A percentile compares a stretch with the other conserved stretches of the same genome.
Evolutionary conservation across 2,797 vertebrate genomes (phyloP).

Genomic region (Pangasius sanitwongsei): DNA sequence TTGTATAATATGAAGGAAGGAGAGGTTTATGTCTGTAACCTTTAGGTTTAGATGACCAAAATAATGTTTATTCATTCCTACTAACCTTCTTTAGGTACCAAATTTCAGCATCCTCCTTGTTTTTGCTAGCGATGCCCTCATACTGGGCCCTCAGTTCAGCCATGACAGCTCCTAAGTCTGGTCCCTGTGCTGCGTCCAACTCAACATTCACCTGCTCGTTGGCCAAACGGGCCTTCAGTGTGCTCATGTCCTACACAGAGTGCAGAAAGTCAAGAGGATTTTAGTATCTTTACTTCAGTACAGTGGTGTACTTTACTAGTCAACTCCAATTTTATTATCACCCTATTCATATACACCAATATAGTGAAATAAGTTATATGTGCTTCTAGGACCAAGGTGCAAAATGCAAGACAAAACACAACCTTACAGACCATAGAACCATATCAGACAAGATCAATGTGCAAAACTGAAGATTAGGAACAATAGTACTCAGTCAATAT

Average conservation of each 20-base stretch:
- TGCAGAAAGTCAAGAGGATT: background rate
- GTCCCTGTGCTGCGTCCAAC: conserved; percentile 78
- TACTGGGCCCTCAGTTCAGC: conserved; percentile 81
- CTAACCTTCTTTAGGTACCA: conserved; percentile 82
- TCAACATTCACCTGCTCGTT: conserved; percentile 80
- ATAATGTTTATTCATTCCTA: background rate
- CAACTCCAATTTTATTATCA: background rate
- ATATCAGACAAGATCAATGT: background rate
- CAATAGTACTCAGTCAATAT: background rate
- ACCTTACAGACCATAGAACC: too few relatives aligned
- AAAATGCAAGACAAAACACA: background rate
- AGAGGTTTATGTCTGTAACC: background rate
- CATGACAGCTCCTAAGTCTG: conserved; percentile 76
- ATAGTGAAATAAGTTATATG: background rate
- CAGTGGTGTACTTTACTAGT: background rate
- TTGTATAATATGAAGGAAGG: too few relatives aligned
- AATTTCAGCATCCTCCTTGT: conserved; percentile 80
- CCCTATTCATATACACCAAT: background rate
- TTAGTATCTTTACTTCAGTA: background rate
- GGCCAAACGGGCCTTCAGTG: conserved; percentile 68
- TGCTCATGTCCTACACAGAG: conserved; percentile 70
- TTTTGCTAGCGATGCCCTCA: conserved; percentile 79
- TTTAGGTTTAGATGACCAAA: background rate
- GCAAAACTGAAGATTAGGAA: background rate
- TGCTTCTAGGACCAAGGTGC: background rate